A percentile compares a stretch with the other conserved stretches of the same genome.
Conservation (phyloP, 2,113 vertebrate genomes). For the Malurus alboscapulatus region DNA sequence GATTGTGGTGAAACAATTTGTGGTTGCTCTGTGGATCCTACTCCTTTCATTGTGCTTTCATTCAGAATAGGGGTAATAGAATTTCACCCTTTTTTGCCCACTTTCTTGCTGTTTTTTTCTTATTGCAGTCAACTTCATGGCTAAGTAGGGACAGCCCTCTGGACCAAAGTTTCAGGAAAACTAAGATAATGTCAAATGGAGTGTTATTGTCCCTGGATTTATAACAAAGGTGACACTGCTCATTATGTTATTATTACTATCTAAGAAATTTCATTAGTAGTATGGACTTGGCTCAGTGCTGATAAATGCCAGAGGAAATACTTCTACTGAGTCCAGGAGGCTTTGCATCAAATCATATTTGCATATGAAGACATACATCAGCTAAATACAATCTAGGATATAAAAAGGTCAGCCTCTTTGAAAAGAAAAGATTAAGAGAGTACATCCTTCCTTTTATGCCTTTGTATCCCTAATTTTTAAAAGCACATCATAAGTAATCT, state of each 20-base stretch:
- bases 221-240: neutral
- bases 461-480: neutral
- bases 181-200: neutral
- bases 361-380: neutral
- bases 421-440: neutral
- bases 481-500: neutral
- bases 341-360: neutral
- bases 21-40: neutral
- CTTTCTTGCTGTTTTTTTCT: neutral
- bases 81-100: neutral
- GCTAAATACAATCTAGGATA: neutral
- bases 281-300: neutral
- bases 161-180: neutral
- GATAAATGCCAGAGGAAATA: neutral
- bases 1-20: neutral
- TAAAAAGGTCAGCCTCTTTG: neutral
- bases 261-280: neutral
- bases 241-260: neutral
- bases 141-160: neutral
- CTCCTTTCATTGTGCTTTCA: neutral
- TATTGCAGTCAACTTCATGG: neutral
- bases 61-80: neutral
- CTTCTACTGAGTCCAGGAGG: neutral
- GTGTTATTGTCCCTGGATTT: neutral
- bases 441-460: neutral